Evolutionary conservation across 2,797 vertebrate genomes (phyloP).

Genomic region (Balearica regulorum): DNA sequence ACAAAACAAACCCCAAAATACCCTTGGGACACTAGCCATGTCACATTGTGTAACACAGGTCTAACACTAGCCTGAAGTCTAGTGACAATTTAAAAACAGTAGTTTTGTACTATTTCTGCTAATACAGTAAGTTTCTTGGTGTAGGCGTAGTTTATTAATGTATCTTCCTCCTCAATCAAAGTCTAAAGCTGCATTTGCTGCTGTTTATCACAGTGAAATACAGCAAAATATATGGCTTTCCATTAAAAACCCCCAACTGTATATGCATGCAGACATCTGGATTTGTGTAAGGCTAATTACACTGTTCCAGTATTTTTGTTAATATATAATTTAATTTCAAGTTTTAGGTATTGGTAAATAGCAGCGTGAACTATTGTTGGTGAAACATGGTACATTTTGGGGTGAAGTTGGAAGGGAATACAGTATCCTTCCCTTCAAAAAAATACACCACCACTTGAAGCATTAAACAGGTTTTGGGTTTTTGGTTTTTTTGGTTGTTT

Average conservation of each 20-base stretch:
- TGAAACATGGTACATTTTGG: background rate
- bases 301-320: background rate
- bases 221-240: background rate
- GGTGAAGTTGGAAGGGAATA: background rate
- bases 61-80: background rate
- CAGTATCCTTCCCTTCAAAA: background rate
- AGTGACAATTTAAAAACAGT: background rate
- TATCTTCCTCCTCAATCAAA: background rate
- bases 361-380: background rate
- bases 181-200: background rate
- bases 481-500: too few relatives aligned
- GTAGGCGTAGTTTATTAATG: background rate
- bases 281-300: background rate
- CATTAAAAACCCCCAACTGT: background rate
- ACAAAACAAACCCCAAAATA: too few relatives aligned
- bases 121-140: background rate
- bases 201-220: background rate
- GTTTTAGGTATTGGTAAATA: background rate
- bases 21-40: background rate
- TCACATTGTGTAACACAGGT: background rate
- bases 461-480: background rate
- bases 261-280: background rate
- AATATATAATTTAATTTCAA: background rate
- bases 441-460: background rate
- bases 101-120: background rate